Base-by-base conservation (phyloP, 2,797 vertebrate species). In the Eupleurogrammus muticus region DNA sequence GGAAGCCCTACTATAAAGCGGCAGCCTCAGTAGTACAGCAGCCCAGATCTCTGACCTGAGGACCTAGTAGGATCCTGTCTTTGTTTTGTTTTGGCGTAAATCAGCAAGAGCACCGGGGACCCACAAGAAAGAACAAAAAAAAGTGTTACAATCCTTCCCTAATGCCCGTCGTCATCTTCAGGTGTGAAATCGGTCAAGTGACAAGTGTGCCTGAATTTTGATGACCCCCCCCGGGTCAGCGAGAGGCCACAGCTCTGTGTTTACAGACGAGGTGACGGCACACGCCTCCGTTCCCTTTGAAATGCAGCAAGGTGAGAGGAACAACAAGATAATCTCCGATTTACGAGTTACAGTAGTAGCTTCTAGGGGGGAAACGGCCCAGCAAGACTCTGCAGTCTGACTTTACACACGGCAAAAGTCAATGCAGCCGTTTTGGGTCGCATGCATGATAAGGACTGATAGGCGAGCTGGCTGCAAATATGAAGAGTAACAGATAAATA, bases 181-280 rank as follows among this genome's bases (percentile, higher is more conserved):
- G 84, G 87, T 91, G 93, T 90, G 88, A 93, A 89, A 88, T 81
- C 87, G 77, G 77, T 65, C 78, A 90, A 84, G 89, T 93, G 86
- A 87, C 84, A 93, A 93, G 91, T 92, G 91, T 91, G 92, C 89
- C 89, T 80, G 62, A 82, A 87, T 89, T 87, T 66, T 87, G 83
- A 87, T 90, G 88, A 86, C 87, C 87, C 81, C 10, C 87, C 87
- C 81, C 10, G 46, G 85, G 86, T 84, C 82, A 86, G 81, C 65
- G 44, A 38, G 79, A 83, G 85, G 87, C 80, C 81, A 66, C 61
- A n/a, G 79, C 73, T 86, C 84, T 88, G 87, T 90, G 88, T 88
- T 89, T 89, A 89, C 86, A 65, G 70, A 88, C 63, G 84, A 89
- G 86, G 89, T 88, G 89, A 86, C 79, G 86, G 88, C 88, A 87